Evolutionary conservation across 2,797 vertebrate species (phyloP), one percentile per base, ranked within the genome.

Genomic region (Serranus cabrilla): DNA sequence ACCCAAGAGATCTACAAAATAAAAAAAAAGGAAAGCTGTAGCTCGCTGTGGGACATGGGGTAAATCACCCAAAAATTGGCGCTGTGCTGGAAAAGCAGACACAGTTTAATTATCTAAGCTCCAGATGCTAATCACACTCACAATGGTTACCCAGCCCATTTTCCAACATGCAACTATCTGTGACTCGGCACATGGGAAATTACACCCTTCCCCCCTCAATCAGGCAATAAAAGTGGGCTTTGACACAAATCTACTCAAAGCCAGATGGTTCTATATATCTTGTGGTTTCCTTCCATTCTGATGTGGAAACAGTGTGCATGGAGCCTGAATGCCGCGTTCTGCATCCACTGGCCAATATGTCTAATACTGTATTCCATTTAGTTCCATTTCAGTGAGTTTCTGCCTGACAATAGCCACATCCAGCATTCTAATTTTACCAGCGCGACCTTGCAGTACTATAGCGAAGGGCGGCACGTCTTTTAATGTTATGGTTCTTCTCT

Each of bases 211-310:
- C 85, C 88, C 82, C 70, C 71, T 76, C 75, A 73, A 80, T 87
- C 84, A 77, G 74, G 87, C 89, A 87, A 93, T 94, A 93, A 95
- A 95, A 93, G 80, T 86, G 82, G 82, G 86, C 80, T 92, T 90
- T 84, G 86, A 92, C 85, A 92, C 84, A 91, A 87, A 94, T 93
- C 83, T 89, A 84, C 86, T 81, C 71, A 78, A 87, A 90, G 57
- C 92, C 94, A 94, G 92, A 94, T 91, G 89, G 83, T 71, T 77
- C 81, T 73, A 79, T 91, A 93, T 89, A 92, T 89, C 85, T 87
- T 79, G 89, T 82, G 89, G 82, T 92, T 93, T 92, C 58, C 75
- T 87, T 83, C 57, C 59, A 87, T 89, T 85, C 83, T 90, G 80
- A 86, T 81, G 78, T 87, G 81, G 81, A 89, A 92, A 80, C 68